Conservation (phyloP, 2,797 vertebrate genomes). For the Lacerta agilis region DNA sequence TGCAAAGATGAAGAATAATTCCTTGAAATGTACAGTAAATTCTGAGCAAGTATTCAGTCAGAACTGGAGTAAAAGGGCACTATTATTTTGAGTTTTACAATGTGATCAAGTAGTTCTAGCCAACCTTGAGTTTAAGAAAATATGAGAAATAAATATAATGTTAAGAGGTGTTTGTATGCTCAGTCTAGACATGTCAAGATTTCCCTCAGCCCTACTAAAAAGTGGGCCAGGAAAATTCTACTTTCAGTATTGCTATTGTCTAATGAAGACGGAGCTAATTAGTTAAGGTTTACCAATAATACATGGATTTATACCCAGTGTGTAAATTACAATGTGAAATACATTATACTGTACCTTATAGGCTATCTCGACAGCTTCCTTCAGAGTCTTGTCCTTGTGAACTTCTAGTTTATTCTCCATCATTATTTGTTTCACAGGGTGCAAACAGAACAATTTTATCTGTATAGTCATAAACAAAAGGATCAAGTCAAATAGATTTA, state of each 20-base stretch:
- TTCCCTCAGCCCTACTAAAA: not conserved
- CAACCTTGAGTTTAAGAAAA: not conserved
- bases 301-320: not conserved
- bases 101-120: not conserved
- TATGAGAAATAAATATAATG: not conserved
- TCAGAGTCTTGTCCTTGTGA: constrained; percentile 96
- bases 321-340: not conserved
- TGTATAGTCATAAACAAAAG: constrained; percentile 64
- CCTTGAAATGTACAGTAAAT: not conserved
- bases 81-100: not conserved
- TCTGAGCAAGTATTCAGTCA: not conserved
- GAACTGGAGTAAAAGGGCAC: not conserved
- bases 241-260: not conserved
- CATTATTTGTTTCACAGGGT: constrained; percentile 94
- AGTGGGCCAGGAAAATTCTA: not conserved
- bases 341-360: constrained; percentile 84
- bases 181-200: not conserved
- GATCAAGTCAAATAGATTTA: not conserved
- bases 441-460: constrained; percentile 98
- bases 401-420: constrained; percentile 98
- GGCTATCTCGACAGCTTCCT: constrained; percentile 94
- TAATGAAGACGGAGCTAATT: not conserved
- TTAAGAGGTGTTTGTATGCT: not conserved
- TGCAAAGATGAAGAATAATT: constrained; percentile 8
- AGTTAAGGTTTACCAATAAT: not conserved